A percentile compares a stretch with the other conserved stretches of the same genome.
Evolutionary conservation across 2,888 invertebrate species (phyloP).

Genomic region (Hybos culiciformis): DNA sequence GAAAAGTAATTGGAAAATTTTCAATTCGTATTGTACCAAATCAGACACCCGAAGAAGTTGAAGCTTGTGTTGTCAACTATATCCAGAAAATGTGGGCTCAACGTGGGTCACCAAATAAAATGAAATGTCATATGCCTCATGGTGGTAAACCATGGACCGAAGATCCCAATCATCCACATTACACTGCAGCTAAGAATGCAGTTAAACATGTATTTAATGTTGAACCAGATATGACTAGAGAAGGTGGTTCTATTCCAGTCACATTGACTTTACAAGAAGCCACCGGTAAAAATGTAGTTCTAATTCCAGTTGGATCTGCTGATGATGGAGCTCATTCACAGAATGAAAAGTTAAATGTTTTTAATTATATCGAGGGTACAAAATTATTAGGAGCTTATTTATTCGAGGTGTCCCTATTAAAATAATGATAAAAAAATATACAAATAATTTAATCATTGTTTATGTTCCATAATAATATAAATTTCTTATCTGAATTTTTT

Average conservation of each 20-base stretch:
- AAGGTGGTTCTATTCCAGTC: slow-evolving; percentile 96
- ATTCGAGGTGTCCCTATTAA: slow-evolving; percentile 45
- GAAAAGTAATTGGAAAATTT: slow-evolving; percentile 91
- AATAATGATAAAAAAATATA: background rate
- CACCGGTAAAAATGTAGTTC: slow-evolving; percentile 82
- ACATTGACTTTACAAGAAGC: slow-evolving; percentile 86
- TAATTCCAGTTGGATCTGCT: slow-evolving; percentile 80
- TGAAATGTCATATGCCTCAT: slow-evolving; percentile 50
- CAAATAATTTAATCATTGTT: too few species aligned
- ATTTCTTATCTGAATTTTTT: too few species aligned
- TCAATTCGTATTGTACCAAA: slow-evolving; percentile 94
- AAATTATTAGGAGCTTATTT: slow-evolving; percentile 85
- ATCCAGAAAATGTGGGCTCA: slow-evolving; percentile 64
- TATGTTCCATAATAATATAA: too few species aligned
- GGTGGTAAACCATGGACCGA: slow-evolving; percentile 88
- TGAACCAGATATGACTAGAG: slow-evolving; percentile 89
- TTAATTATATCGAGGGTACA: slow-evolving; percentile 88
- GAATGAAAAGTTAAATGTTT: slow-evolving; percentile 90
- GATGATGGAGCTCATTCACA: slow-evolving; percentile 99
- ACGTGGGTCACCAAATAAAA: slow-evolving; percentile 71
- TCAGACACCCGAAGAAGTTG: slow-evolving; percentile 74
- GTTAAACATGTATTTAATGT: slow-evolving; percentile 70
- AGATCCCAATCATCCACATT: slow-evolving; percentile 85
- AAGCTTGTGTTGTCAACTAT: slow-evolving; percentile 61
- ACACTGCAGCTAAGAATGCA: slow-evolving; percentile 71